Evolutionary conservation across 2,113 vertebrate species (phyloP).

Genomic region (Platysternon megacephalum): DNA sequence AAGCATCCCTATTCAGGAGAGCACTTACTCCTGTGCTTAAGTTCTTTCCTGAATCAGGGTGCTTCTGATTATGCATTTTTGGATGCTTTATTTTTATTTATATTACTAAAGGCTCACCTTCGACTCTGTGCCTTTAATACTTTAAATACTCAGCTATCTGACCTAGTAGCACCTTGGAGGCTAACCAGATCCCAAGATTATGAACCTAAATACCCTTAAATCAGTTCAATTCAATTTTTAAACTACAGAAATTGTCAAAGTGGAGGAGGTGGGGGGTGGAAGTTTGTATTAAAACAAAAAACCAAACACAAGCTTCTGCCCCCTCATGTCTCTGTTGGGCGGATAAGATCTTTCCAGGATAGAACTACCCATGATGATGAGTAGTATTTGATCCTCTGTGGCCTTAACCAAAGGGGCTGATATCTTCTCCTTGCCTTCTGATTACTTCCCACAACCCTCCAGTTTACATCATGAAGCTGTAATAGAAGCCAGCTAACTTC

Average conservation of each 20-base stretch:
- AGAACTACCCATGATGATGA: neutral
- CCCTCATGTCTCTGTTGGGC: neutral
- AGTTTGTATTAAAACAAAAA: neutral
- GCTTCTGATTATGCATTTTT: neutral
- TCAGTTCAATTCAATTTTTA: neutral
- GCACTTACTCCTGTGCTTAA: fast-evolving
- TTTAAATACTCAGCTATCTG: fast-evolving
- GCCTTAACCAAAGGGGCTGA: neutral
- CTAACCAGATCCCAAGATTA: neutral
- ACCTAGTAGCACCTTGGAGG: neutral
- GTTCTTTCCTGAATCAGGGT: neutral
- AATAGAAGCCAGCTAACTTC: neutral
- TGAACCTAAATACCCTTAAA: neutral
- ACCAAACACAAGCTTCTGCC: neutral
- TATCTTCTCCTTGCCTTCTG: neutral
- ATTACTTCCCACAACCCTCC: neutral
- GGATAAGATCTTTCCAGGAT: neutral
- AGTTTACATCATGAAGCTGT: neutral
- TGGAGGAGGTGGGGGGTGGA: neutral
- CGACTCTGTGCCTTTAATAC: neutral
- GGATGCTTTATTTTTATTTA: fast-evolving
- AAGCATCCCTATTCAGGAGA: fast-evolving
- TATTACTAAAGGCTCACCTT: neutral
- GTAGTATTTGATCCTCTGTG: neutral
- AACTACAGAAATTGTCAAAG: neutral